phyloP scores from a whole-genome alignment of 2,113 vertebrate genomes.

The Neopipo cinnamomea region DNA sequence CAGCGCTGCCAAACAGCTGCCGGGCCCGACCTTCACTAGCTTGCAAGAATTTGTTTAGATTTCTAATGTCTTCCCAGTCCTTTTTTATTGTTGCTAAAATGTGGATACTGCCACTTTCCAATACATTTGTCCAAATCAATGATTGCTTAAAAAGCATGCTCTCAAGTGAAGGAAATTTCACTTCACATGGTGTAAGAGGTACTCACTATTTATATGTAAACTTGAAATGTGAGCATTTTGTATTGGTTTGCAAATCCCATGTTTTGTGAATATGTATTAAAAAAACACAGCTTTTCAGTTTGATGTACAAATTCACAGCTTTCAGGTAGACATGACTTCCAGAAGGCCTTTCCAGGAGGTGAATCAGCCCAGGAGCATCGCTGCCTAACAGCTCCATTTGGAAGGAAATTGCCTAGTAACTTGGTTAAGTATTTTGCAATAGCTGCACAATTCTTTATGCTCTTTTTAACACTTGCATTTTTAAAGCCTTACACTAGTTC shows the following conservation, averaged over 20 bases:
- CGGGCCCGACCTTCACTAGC: background rate
- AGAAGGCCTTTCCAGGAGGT: background rate
- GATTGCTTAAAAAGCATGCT: background rate
- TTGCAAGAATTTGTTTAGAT: background rate
- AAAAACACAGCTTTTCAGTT: background rate
- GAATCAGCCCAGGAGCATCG: background rate
- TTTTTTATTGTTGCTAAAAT: background rate
- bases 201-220: background rate
- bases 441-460: slow-evolving; percentile 31
- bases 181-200: background rate
- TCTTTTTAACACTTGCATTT: slow-evolving; percentile 40
- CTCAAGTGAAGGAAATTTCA: background rate
- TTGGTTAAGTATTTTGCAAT: background rate
- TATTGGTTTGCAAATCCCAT: background rate
- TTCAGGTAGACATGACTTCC: background rate
- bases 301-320: background rate
- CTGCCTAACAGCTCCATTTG: background rate
- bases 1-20: fast-evolving
- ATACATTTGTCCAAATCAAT: background rate
- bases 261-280: background rate
- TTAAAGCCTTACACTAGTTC: slow-evolving; percentile 32
- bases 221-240: background rate
- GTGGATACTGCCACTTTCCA: background rate
- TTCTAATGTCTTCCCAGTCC: background rate
- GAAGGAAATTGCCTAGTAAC: background rate